Evolutionary conservation across 2,113 vertebrate species (phyloP), one percentile per base, ranked within the genome.

Genomic region (Narcine bancroftii): DNA sequence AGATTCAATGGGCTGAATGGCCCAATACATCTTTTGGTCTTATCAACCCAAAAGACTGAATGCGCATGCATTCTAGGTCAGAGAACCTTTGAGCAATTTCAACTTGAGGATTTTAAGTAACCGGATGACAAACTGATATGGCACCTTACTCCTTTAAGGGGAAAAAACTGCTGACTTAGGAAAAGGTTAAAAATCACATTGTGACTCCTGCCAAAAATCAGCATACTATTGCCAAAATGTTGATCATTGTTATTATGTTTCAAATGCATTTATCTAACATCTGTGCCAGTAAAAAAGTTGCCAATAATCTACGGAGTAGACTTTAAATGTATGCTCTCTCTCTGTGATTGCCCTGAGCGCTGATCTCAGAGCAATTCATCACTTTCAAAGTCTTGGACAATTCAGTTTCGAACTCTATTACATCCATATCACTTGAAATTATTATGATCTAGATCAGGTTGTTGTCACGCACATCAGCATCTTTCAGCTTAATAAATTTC

Each of bases 201-300:
- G 63, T 29, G 36, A 36, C 60, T 89, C 5, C 1, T 39, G 63
- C 36, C 36, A 89, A 42, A 89, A 39, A 63, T 42, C 63, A 29
- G 9, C 6, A 42, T 66, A 39, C 45, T 66, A 26, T 65, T 69
- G 63, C 60, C 87, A 26, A 89, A 89, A 69, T 39, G 56, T 89
- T 39, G 36, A 89, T 45, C 63, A 45, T 2, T 17, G 6, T 65
- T 83, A 66, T 89, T 89, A 65, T 19, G 36, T 66, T 45, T 89
- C 63, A 66, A 66, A 89, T 89, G 10, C 65, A 89, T 45, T 89
- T 89, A 66, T 56, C 9, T 9, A 45, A 29, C 87, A 29, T 7
- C 60, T 89, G 87, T 89, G 87, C 63, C 60, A 66, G 66, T 66
- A 42, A 7, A 89, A 66, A 66, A 24, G n/a, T 66, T 89, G 60